Base-by-base conservation (phyloP, 2,113 vertebrate species). In the Argyrosomus japonicus region DNA sequence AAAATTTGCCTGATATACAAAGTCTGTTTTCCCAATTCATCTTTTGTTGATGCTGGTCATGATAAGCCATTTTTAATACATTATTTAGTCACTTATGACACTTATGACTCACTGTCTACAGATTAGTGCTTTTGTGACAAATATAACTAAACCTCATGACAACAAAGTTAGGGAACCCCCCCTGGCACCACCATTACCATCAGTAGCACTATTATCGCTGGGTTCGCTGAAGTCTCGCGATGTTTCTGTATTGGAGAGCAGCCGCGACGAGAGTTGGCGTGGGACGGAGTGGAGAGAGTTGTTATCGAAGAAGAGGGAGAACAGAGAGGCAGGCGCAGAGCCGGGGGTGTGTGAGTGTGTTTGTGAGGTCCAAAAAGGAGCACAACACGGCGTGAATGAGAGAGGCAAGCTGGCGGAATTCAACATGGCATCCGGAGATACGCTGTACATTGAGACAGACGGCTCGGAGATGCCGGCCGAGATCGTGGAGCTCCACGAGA, bases 391-490 rank as follows among this genome's bases (percentile, higher is more conserved):
- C 86, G 92, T 93, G 89, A 87, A 90, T 94, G 91, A 93, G 51
- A 92, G 73, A 89, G 89, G 86, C 93, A 94, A 95, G 90, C 94
- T 94, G 92, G 96, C 93, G 95, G 95, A 94, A 87, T 93, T 92
- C 94, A 90, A 96, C 89, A 99, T 99, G 98, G 97, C 98, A 96
- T 98, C 97, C 92, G 97, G 98, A 89, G 97, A 99, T 90, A 98
- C 97, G 86, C 96, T 99, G 63, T 99, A 99, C 92, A 99, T 99
- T 70, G 97, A 97, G 94, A 96, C 97, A 87, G 98, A 99, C 93
- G 98, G 97, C 96, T 97, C 97, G 88, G 98, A 99, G 93, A 99
- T 99, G 98, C 98, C 98, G 91, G 96, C 97, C 92, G 98, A 99
- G 94, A 97, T 99, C 90, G 97, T 99, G 95, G 98, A 99, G 92